A percentile compares a stretch with the other conserved stretches of the same genome.
These are phyloP conservation scores for Caenorhabditis sinica DNA, from an alignment of 2,888 invertebrate species.

Conservation along the genomic window DNA sequence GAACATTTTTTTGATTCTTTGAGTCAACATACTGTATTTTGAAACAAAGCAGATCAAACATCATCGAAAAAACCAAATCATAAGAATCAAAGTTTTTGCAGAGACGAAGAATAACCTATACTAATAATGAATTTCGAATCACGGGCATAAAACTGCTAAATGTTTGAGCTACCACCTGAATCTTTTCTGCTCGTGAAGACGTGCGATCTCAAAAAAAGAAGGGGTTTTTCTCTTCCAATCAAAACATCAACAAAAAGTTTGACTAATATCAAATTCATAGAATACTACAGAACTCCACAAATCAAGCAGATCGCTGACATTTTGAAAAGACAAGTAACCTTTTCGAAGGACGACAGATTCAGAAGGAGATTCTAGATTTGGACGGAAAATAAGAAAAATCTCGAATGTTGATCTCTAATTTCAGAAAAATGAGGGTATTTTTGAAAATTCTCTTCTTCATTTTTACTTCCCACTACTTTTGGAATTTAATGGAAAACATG, in stretches of 20 bases:
- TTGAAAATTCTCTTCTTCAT: too few species aligned
- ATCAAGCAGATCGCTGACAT: conserved; percentile 14
- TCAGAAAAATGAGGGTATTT: too few species aligned
- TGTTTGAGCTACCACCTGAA: too few species aligned
- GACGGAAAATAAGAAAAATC: background rate
- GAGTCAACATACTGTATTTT: too few species aligned
- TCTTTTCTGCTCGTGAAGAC: too few species aligned
- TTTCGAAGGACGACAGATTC: background rate
- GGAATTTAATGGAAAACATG: conserved; percentile 8
- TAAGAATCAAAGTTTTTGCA: too few species aligned
- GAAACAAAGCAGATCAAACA: too few species aligned
- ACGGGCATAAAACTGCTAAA: too few species aligned
- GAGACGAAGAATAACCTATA: too few species aligned
- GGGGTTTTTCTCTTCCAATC: background rate
- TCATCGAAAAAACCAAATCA: too few species aligned
- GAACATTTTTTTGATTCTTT: too few species aligned
- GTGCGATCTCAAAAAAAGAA: background rate
- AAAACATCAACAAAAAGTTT: background rate
- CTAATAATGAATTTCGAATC: too few species aligned
- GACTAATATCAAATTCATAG: conserved; percentile 6
- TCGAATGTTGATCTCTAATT: background rate
- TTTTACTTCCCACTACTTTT: background rate
- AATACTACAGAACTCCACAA: conserved; percentile 4
- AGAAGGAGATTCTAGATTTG: background rate
- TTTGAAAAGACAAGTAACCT: background rate